A percentile compares a stretch with the other conserved stretches of the same genome.
phyloP scores from a whole-genome alignment of 2,113 vertebrate species.

The Bungarus multicinctus region DNA sequence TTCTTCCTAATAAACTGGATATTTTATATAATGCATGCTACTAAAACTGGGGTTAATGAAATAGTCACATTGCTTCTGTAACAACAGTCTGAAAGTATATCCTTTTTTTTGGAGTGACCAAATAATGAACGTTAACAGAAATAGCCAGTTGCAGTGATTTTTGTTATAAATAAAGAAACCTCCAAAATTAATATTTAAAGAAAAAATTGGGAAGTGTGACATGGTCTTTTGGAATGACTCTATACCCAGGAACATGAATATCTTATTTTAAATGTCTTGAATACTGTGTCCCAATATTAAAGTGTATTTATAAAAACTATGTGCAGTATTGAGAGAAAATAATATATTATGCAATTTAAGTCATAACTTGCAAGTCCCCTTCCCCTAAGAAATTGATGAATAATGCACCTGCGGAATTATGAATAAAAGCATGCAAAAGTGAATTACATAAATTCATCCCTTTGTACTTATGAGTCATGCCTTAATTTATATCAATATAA shows the following conservation, averaged over 20 bases:
- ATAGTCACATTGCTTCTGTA: background rate
- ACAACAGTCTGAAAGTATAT: background rate
- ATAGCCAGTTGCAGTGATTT: background rate
- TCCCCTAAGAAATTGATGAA: background rate
- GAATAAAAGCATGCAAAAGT: background rate
- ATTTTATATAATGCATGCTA: background rate
- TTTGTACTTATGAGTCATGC: background rate
- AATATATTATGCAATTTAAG: background rate
- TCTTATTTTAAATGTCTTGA: background rate
- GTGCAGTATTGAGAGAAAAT: background rate
- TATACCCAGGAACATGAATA: background rate
- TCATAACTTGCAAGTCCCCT: background rate
- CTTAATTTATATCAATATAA: background rate
- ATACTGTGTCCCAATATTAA: background rate
- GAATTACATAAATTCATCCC: background rate
- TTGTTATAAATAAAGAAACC: background rate
- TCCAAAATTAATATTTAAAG: background rate
- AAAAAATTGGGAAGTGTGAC: background rate
- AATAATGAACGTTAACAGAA: background rate
- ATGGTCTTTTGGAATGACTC: background rate
- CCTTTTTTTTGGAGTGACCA: background rate
- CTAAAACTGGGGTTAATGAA: background rate
- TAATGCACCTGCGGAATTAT: background rate
- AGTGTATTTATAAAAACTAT: background rate
- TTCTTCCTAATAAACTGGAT: background rate